These are phyloP conservation scores for Arbacia lixula DNA, from an alignment of 53 echinoderm and acorn worm genomes.

Conservation along the genomic window DNA sequence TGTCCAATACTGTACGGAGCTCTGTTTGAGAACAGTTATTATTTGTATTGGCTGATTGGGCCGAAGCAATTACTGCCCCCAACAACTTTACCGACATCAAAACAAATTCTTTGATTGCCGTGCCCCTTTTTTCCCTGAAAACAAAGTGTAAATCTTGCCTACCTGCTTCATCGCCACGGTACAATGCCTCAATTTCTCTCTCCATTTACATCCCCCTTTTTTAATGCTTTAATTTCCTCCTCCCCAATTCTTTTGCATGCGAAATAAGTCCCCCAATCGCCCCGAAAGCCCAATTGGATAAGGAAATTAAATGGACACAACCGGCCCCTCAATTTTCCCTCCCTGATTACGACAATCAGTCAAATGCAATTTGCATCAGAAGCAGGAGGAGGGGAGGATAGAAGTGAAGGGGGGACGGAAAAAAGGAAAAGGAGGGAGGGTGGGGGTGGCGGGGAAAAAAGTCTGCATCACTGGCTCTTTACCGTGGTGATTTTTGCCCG, in stretches of 20 bases:
- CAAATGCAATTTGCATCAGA: constrained; percentile 25
- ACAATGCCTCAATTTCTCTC: not conserved
- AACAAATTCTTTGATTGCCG: no score
- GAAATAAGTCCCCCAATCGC: not conserved
- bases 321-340: constrained; percentile 31
- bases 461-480: not conserved
- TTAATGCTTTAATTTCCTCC: not conserved
- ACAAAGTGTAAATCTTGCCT: not conserved
- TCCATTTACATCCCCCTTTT: not conserved
- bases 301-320: constrained; percentile 32
- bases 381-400: not conserved
- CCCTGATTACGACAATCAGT: constrained; percentile 35
- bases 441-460: not conserved
- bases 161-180: no score
- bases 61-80: no score
- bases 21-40: no score
- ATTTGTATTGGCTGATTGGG: no score
- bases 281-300: no score
- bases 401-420: not conserved
- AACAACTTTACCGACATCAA: no score
- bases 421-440: not conserved
- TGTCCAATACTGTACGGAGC: no score
- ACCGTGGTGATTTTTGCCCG: not conserved
- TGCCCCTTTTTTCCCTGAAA: constrained; percentile 17
- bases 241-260: not conserved